Base-by-base conservation (phyloP, 1,140 invertebrate genomes). In the Atta colombica region DNA sequence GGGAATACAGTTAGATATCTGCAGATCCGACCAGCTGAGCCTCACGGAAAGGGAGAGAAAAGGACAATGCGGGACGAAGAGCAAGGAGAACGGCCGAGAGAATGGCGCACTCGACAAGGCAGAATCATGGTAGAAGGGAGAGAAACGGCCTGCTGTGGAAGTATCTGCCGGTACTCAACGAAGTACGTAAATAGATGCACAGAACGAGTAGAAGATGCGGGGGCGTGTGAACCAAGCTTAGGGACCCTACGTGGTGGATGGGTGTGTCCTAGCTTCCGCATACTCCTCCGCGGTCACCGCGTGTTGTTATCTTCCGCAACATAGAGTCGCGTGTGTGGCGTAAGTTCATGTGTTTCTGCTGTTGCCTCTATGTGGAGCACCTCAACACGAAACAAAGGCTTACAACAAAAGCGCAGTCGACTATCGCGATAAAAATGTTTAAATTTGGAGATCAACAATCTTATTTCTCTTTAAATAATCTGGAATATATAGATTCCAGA, bases 211-310 rank as follows among this genome's bases (percentile, higher is more conserved):
- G 58, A 88, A 87, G 88, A 91, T 85, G 92, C 77, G 92, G 80
- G 85, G 90, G 89, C 92, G 92, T 93, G 93, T 88, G 93, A 93
- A 93, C 85, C 74, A 53, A 63, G 61, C 81, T 55, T 81, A 77
- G 78, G 49, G 84, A 87, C 72, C 74, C 89, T 87, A 91, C 89
- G 87, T 90, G 86, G 86, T 86, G 89, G 49, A 87, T 93, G 88
- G 93, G 93, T 92, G 93, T 93, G 92, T 90, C 90, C 82, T 63
- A 81, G 91, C 93, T 94, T 94, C 93, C 93, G 92, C 93, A 94
- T 94, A 93, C 88, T 93, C 91, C 88, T 92, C 85, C 87, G 39
- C 69, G 89, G 87, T 91, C 78, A 87, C 77, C 88, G 86, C 84
- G 85, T 81, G 85, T 89, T 81, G 85, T 89, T 90, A 90, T 90